Evolutionary conservation across 2,797 vertebrate species (phyloP), one percentile per base, ranked within the genome.

Genomic region (Lepus townsendii): DNA sequence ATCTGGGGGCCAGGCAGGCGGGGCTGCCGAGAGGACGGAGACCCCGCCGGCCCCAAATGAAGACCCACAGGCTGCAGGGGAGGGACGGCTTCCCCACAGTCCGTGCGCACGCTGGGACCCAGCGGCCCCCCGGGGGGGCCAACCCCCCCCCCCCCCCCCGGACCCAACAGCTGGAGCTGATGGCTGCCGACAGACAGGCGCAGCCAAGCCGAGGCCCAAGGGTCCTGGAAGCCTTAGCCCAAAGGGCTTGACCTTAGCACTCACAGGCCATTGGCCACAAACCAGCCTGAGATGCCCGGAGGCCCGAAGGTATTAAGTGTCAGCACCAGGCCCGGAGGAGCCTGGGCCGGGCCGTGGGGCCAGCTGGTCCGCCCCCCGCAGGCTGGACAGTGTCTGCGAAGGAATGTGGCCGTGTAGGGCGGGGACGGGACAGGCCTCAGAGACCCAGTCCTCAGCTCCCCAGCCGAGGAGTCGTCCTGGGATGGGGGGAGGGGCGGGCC

Each of bases 401-500:
- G 94, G 97, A 96, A 97, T 97, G 96, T 69, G 83, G 68, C 68
- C 83, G 13, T 2, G 22, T n/a, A 83, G 96, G 97, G 97, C 2
- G 90, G 96, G 24, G 96, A 93, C 71, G 8, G 42, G 42, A 8
- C 42, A 42, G 42, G 42, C 42, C 42, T 42, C 42, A 42, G 42
- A 35, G 35, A 9, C 42, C 42, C 42, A 42, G 8, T 42, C 42
- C 42, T 42, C 42, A 42, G 42, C 42, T 42, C 42, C 42, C 42
- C 42, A 42, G 42, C 42, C 42, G 7, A 6, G 7, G 47, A 92
- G 80, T 90, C 90, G 38, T 42, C 83, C 72, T 71, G 73, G 63
- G 82, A 77, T 60, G 90, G 76, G 75, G 57, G 72, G 69, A 66
- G 54, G 76, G 72, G 88, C 76, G 87, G 69, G 35, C 75, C 87